These are phyloP conservation scores for Platerodrilus igneus DNA, from an alignment of 2,888 invertebrate genomes.

Conservation along the genomic window DNA sequence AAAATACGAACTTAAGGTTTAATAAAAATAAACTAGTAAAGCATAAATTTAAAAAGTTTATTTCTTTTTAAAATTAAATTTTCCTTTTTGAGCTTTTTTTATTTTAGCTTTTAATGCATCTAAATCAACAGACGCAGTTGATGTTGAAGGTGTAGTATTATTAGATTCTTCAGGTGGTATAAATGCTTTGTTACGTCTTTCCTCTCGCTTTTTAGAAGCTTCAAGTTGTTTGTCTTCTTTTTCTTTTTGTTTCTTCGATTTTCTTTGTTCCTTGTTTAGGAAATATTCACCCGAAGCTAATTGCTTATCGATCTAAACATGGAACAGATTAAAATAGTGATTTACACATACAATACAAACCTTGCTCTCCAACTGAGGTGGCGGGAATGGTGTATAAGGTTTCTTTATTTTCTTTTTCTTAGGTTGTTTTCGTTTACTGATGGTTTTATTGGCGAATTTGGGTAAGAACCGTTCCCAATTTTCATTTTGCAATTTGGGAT, in stretches of 20 bases:
- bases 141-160: slow-evolving; percentile 33
- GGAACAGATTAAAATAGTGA: background rate
- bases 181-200: slow-evolving; percentile 74
- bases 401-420: slow-evolving; percentile 86
- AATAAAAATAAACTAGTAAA: too few species aligned
- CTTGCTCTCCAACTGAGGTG: slow-evolving; percentile 88
- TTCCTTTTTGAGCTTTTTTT: slow-evolving; percentile 59
- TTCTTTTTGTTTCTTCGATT: slow-evolving; percentile 65
- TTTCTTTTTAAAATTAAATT: slow-evolving; percentile 35
- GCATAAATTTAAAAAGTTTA: too few species aligned
- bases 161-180: slow-evolving; percentile 67
- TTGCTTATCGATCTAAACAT: slow-evolving; percentile 69
- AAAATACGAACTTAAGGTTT: too few species aligned
- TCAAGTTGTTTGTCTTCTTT: slow-evolving; percentile 73
- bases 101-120: slow-evolving; percentile 72
- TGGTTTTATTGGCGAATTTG: slow-evolving; percentile 83
- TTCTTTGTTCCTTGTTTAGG: slow-evolving; percentile 78
- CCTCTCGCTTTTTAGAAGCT: slow-evolving; percentile 67
- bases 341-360: slow-evolving; percentile 36
- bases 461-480: slow-evolving; percentile 97
- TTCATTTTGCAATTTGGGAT: slow-evolving; percentile 85
- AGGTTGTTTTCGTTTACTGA: slow-evolving; percentile 82
- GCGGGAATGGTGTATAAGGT: slow-evolving; percentile 96
- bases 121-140: slow-evolving; percentile 57
- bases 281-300: slow-evolving; percentile 97